Base-by-base conservation (phyloP, 2,888 invertebrate species). In the Amblyteles armatorius region DNA sequence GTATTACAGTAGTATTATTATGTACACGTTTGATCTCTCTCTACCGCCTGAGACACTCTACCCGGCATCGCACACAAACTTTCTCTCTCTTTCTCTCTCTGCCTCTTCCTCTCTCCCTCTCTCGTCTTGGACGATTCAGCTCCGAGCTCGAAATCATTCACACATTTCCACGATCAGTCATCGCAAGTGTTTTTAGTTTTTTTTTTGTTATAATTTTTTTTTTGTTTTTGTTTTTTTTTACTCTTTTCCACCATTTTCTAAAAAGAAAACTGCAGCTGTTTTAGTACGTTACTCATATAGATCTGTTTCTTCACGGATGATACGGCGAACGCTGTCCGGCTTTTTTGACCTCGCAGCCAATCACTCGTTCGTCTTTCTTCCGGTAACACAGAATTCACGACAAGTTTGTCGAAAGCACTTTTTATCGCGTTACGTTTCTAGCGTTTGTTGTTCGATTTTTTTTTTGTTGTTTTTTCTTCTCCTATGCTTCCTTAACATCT, bases 11-110 rank as follows among this genome's bases (percentile, higher is more conserved):
- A 48, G 16, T 73, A 79, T 76, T 55, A 73, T 77, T 85, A 85
- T 85, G 57, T 85, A 85, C 85, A 85, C 76, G 82, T 82, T 79
- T 79, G 29, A 67, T 74, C 78, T 74, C n/a, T 60, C 16, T 48
- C 50, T 68, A 79, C 40, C 79, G 68, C 60, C 72, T 57, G 69
- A 78, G 72, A 74, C 48, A 72, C 55, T 71, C 72, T 55, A 52
- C 13, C 44, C 65, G 79, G 33, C 50, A 19, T 11, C 29, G 33
- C 9, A 36, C 63, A 16, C 19, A 11, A 36, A 50, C 29, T 36
- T 6, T 60, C 33, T 44, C 22, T 19, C 5, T 52, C 19, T 55
- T 0, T 55, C 55, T 55, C 9, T 22, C 55, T 19, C 26, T 4
- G 3, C 4, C 57, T 26, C 26, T 57, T 1, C 26, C 22, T 57